Percentiles rank a stretch among this genome's conserved stretches.
Conservation (phyloP, 1,140 invertebrate species). For the Drosophila azteca region DNA sequence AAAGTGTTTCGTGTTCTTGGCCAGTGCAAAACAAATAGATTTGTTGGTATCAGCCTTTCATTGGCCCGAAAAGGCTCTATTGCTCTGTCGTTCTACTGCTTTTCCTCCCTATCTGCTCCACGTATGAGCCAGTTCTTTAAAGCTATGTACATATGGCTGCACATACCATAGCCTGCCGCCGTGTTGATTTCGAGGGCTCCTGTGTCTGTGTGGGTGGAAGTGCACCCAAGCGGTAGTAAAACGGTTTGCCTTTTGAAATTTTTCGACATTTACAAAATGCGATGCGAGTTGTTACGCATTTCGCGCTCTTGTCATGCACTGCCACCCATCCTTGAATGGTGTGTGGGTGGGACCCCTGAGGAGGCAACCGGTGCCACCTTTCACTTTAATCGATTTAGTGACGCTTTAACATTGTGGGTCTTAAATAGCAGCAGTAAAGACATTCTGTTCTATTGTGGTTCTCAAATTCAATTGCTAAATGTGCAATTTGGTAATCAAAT, state of each 20-base stretch:
- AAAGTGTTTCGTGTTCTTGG: conserved; percentile 15
- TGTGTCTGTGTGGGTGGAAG: conserved; percentile 4
- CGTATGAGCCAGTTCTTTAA: background rate
- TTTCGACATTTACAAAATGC: conserved; percentile 46
- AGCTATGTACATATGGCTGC: background rate
- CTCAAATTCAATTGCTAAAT: too few relatives aligned
- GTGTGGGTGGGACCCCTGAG: background rate
- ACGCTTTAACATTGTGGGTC: background rate
- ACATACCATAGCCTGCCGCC: background rate
- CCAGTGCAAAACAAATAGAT: too few relatives aligned
- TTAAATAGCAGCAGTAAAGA: background rate
- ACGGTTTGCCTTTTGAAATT: conserved; percentile 46
- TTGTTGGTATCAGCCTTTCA: too few relatives aligned
- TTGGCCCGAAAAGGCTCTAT: too few relatives aligned
- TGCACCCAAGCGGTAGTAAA: conserved; percentile 34
- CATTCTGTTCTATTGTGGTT: conserved; percentile 4
- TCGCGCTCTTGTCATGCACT: conserved; percentile 50
- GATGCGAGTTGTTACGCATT: conserved; percentile 48
- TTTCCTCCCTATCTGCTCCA: too few relatives aligned
- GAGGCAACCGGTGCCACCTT: background rate
- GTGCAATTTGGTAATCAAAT: too few relatives aligned
- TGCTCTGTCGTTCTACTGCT: too few relatives aligned
- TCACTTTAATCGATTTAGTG: conserved; percentile 33
- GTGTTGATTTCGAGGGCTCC: conserved; percentile 10
- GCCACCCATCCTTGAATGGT: conserved; percentile 13